A percentile compares a stretch with the other conserved stretches of the same genome.
phyloP scores from a whole-genome alignment of 1,140 invertebrate species.

The Drosophila funebris region DNA sequence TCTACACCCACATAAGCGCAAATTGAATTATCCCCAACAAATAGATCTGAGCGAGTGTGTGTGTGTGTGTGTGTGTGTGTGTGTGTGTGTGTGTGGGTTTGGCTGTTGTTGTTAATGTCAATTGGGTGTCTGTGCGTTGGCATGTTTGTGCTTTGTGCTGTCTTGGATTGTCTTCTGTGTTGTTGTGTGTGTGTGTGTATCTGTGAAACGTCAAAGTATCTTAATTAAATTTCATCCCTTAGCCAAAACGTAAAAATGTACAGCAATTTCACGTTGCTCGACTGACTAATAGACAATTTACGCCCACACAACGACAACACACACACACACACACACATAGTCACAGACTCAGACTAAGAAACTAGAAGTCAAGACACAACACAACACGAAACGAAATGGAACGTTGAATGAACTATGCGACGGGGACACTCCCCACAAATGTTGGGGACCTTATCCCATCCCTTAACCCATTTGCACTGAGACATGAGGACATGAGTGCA shows the following conservation, averaged over 20 bases:
- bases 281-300: conserved; percentile 82
- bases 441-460: conserved; percentile 3
- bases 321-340: conserved; percentile 24
- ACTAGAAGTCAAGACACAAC: conserved; percentile 39
- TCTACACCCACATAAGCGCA: conserved; percentile 51
- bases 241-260: conserved; percentile 78
- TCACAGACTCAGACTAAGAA: not conserved
- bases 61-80: not conserved
- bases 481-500: conserved; percentile 25
- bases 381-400: conserved; percentile 47
- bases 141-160: conserved; percentile 42
- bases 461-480: conserved; percentile 11
- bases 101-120: conserved; percentile 37
- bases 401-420: conserved; percentile 50
- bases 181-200: conserved; percentile 64
- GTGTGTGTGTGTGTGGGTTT: conserved; percentile 8
- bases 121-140: conserved; percentile 38
- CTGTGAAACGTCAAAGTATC: conserved; percentile 79
- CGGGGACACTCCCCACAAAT: conserved; percentile 38
- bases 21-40: conserved; percentile 75
- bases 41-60: conserved; percentile 39
- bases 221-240: conserved; percentile 83
- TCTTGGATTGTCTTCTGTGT: conserved; percentile 39
- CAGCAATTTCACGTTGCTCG: conserved; percentile 74
- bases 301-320: conserved; percentile 52